These are phyloP conservation scores for Unio pictorum DNA, from an alignment of 2,888 invertebrate species.

Conservation along the genomic window DNA sequence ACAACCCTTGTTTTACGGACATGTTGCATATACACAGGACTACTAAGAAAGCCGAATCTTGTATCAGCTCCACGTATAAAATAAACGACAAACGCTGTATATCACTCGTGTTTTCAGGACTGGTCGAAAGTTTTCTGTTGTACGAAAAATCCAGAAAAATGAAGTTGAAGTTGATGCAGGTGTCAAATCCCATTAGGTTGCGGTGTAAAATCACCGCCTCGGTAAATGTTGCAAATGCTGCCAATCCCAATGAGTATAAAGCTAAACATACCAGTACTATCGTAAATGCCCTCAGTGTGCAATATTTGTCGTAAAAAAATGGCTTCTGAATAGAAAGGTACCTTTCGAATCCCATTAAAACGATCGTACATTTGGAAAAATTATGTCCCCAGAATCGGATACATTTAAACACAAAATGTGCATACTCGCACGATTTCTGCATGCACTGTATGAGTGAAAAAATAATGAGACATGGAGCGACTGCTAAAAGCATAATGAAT, in stretches of 20 bases:
- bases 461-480: slow-evolving; percentile 17
- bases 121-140: slow-evolving; percentile 4
- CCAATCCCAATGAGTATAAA: slow-evolving; percentile 16
- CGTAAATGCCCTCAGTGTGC: slow-evolving; percentile 19
- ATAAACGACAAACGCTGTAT: slow-evolving; percentile 3
- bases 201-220: slow-evolving; percentile 13
- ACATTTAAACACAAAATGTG: slow-evolving; percentile 16
- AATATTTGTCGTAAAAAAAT: slow-evolving; percentile 32
- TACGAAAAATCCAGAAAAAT: slow-evolving; percentile 18
- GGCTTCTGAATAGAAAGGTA: slow-evolving; percentile 29
- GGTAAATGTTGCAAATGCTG: slow-evolving; percentile 10
- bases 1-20: slow-evolving; percentile 24
- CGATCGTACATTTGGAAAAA: slow-evolving; percentile 32
- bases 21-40: slow-evolving; percentile 29
- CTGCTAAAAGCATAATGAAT: slow-evolving; percentile 17
- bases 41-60: slow-evolving; percentile 22
- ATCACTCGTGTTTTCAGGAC: not conserved
- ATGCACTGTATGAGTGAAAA: slow-evolving; percentile 5
- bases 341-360: slow-evolving; percentile 34
- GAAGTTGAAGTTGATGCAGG: slow-evolving; percentile 2
- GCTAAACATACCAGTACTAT: slow-evolving; percentile 10
- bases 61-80: slow-evolving; percentile 12
- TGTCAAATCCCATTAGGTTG: not conserved
- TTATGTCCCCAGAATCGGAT: slow-evolving; percentile 15
- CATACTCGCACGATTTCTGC: not conserved